These are phyloP conservation scores for Cyclura pinguis DNA, from an alignment of 2,797 vertebrate genomes.

Conservation along the genomic window DNA sequence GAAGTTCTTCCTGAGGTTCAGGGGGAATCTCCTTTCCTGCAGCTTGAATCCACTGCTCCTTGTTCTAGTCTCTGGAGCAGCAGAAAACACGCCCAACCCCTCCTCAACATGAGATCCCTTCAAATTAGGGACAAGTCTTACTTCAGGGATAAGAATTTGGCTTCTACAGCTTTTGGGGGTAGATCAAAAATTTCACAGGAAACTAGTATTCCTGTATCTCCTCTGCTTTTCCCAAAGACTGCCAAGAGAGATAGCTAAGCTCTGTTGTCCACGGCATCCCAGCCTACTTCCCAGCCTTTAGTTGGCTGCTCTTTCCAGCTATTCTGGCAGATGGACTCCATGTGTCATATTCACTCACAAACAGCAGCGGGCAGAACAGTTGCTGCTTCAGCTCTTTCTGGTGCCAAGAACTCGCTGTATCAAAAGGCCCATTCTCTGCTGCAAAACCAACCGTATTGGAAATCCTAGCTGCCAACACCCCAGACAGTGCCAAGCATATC, in stretches of 20 bases:
- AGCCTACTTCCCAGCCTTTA: too few species aligned
- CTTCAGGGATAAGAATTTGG: too few species aligned
- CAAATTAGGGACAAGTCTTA: too few species aligned
- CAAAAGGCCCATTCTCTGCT: background rate
- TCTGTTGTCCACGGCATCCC: background rate
- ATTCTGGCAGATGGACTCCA: background rate
- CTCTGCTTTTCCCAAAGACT: background rate
- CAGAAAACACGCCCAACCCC: too few species aligned
- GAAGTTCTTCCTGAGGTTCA: too few species aligned
- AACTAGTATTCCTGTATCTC: background rate
- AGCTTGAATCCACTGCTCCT: too few species aligned
- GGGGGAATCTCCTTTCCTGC: too few species aligned
- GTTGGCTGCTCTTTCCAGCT: background rate
- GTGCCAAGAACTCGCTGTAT: background rate
- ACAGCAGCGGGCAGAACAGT: background rate
- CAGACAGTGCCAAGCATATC: background rate
- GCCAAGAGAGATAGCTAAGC: background rate
- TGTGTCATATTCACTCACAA: background rate
- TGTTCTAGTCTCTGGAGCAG: too few species aligned
- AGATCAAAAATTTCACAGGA: background rate
- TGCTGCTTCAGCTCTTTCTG: conserved; percentile 6
- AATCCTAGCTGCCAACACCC: background rate
- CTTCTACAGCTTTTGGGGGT: background rate
- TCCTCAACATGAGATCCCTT: too few species aligned
- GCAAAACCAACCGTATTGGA: background rate